Evolutionary conservation across 2,113 vertebrate species (phyloP).

Genomic region (Macrotus californicus): DNA sequence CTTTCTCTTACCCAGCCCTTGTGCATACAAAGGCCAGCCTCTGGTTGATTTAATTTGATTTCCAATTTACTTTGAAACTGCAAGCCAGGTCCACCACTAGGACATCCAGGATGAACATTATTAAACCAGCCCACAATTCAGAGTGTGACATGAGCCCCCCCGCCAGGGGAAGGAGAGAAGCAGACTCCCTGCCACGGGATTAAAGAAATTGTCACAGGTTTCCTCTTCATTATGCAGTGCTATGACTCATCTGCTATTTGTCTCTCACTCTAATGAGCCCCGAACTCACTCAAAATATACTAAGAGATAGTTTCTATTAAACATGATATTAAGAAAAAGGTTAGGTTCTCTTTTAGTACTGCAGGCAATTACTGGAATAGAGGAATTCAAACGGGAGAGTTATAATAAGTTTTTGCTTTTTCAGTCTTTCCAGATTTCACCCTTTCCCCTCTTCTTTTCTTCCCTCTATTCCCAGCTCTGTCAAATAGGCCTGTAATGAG

Average conservation of each 20-base stretch:
- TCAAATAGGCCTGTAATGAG: neutral
- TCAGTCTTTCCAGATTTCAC: neutral
- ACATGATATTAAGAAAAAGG: constrained; percentile 43
- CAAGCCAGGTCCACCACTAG: neutral
- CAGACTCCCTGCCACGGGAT: neutral
- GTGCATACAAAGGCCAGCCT: neutral
- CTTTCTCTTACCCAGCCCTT: neutral
- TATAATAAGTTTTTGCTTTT: constrained; percentile 3
- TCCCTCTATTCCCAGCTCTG: neutral
- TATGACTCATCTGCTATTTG: constrained; percentile 11
- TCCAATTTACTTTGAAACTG: neutral
- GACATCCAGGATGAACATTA: neutral
- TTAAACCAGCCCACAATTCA: neutral
- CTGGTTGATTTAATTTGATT: neutral
- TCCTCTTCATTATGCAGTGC: neutral
- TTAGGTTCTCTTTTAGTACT: constrained; percentile 49
- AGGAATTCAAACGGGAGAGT: constrained; percentile 49
- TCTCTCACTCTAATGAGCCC: constrained; percentile 15
- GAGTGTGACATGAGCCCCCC: neutral
- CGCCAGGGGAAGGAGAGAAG: neutral
- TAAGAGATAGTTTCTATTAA: constrained; percentile 56
- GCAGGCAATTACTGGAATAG: constrained; percentile 47
- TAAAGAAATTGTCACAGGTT: neutral
- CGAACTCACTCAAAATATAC: constrained; percentile 42
- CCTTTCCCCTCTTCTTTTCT: neutral